These are phyloP conservation scores for Junco hyemalis DNA, from an alignment of 2,113 vertebrate species.

Conservation along the genomic window DNA sequence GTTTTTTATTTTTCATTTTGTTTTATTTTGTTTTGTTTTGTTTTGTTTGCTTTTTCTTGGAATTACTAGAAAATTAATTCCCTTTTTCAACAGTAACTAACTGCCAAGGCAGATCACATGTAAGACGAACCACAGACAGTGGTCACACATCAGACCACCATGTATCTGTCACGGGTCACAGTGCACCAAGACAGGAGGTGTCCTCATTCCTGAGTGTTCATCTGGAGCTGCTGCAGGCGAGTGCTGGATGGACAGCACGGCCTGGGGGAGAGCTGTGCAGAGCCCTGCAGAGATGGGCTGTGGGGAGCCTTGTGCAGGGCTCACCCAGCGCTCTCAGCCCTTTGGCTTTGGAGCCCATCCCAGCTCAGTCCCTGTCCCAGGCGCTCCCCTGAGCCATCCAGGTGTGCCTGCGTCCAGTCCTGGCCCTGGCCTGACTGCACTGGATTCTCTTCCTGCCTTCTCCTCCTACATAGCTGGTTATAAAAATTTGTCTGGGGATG, in stretches of 20 bases:
- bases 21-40: no score
- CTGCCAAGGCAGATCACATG: background rate
- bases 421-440: accelerated
- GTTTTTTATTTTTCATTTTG: no score
- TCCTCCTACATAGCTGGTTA: accelerated
- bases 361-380: background rate
- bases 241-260: background rate
- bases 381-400: background rate
- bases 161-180: no score
- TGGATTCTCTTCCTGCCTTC: background rate
- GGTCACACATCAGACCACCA: background rate
- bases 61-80: background rate
- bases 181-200: background rate
- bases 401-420: no score
- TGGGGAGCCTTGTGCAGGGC: background rate
- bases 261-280: background rate
- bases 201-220: accelerated
- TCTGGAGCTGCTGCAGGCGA: background rate
- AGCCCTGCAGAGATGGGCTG: background rate
- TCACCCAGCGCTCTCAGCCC: background rate
- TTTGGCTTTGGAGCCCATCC: background rate
- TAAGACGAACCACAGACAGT: background rate
- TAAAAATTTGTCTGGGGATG: background rate
- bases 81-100: background rate
- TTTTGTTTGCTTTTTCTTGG: background rate